Evolutionary conservation across 2,888 invertebrate species (phyloP).

Genomic region (Lasius platythorax): DNA sequence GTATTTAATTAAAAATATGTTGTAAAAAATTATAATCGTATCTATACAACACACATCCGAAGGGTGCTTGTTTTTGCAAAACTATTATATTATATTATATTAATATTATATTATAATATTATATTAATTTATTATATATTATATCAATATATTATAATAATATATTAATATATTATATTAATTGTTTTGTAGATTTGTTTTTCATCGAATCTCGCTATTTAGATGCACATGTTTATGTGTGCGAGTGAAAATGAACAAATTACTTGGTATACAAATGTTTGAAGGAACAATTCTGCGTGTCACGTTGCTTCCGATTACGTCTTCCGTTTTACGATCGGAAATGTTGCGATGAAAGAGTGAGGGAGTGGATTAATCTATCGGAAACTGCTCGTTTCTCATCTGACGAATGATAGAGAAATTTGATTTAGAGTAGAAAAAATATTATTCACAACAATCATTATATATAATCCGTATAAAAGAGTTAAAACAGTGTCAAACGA

Average conservation of each 20-base stretch:
- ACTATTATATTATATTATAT: not conserved
- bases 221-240: not conserved
- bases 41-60: not conserved
- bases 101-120: too few relatives aligned
- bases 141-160: too few relatives aligned
- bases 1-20: too few relatives aligned
- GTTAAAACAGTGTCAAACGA: not conserved
- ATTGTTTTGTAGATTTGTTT: not conserved
- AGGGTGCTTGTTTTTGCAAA: not conserved
- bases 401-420: conserved; percentile 10
- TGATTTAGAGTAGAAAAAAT: not conserved
- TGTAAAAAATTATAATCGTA: too few relatives aligned
- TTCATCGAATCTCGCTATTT: not conserved
- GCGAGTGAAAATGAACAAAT: conserved; percentile 17
- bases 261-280: not conserved
- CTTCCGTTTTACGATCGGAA: not conserved
- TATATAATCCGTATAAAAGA: not conserved
- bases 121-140: too few relatives aligned
- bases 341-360: not conserved
- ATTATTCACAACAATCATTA: not conserved
- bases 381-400: conserved; percentile 20
- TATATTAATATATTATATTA: not conserved
- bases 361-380: conserved; percentile 11
- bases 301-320: not conserved
- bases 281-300: not conserved